Conservation (phyloP, 1,140 invertebrate species). For the Papilio glaucus region DNA sequence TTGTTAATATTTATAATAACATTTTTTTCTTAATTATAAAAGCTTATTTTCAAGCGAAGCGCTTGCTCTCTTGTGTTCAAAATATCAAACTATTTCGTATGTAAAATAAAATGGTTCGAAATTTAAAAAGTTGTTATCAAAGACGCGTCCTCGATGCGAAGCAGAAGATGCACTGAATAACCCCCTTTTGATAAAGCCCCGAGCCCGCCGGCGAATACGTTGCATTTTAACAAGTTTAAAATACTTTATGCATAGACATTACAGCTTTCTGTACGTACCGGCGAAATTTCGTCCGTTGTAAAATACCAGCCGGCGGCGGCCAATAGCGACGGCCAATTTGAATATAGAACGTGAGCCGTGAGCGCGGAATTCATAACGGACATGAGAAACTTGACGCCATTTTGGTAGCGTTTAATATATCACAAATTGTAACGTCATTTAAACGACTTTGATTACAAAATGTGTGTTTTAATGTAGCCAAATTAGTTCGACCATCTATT, state of each 20-base stretch:
- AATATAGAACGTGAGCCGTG: constrained; percentile 78
- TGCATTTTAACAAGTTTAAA: constrained; percentile 82
- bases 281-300: constrained; percentile 73
- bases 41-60: too few relatives aligned
- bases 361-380: constrained; percentile 77
- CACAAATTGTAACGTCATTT: background rate
- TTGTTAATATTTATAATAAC: too few relatives aligned
- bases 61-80: too few relatives aligned
- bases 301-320: constrained; percentile 72
- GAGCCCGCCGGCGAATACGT: constrained; percentile 61
- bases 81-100: background rate
- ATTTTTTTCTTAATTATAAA: too few relatives aligned
- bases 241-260: constrained; percentile 82
- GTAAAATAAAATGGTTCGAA: constrained; percentile 6
- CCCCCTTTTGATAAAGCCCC: constrained; percentile 63
- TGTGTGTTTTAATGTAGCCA: too few relatives aligned
- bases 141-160: constrained; percentile 19
- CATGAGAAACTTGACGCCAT: constrained; percentile 54
- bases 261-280: constrained; percentile 69
- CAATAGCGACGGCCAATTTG: constrained; percentile 80
- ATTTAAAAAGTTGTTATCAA: constrained; percentile 31
- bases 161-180: constrained; percentile 65
- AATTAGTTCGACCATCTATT: too few relatives aligned
- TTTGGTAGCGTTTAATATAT: background rate
- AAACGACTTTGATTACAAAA: background rate